phyloP scores from a whole-genome alignment of 2,888 invertebrate genomes.

The Latrodectus hesperus region DNA sequence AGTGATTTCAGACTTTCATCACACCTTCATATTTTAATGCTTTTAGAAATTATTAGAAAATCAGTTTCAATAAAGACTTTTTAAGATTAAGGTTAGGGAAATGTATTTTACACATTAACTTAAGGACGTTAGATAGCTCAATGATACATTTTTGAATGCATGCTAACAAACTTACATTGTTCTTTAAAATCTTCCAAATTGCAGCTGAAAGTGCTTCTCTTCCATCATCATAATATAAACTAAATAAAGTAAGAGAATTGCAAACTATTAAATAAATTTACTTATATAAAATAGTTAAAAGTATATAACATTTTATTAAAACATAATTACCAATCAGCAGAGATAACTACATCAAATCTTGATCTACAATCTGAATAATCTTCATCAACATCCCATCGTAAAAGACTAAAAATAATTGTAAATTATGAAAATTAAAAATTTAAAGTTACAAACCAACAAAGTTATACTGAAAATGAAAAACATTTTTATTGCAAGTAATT shows the following conservation, averaged over 20 bases:
- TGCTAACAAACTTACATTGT: conserved; percentile 72
- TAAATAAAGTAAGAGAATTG: conserved; percentile 31
- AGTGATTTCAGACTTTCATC: too few species aligned
- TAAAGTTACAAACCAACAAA: too few species aligned
- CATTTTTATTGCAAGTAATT: too few species aligned
- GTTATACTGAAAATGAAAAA: too few species aligned
- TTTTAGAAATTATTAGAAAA: too few species aligned
- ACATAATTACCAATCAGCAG: conserved; percentile 81
- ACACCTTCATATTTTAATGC: too few species aligned
- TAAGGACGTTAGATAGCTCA: too few species aligned
- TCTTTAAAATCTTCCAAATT: conserved; percentile 80
- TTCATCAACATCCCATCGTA: conserved; percentile 74
- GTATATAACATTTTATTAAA: neutral
- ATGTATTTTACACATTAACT: too few species aligned
- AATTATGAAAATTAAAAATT: too few species aligned
- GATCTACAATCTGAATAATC: conserved; percentile 73
- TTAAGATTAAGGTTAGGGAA: too few species aligned
- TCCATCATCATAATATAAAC: conserved; percentile 85
- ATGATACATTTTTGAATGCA: too few species aligned
- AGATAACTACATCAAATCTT: conserved; percentile 83
- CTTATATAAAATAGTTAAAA: neutral
- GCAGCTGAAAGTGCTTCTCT: conserved; percentile 82
- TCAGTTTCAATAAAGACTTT: too few species aligned
- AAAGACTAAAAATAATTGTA: conserved; percentile 70
- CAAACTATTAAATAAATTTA: neutral